Evolutionary conservation across 1,140 invertebrate genomes (phyloP).

Genomic region (Reticulitermes speratus): DNA sequence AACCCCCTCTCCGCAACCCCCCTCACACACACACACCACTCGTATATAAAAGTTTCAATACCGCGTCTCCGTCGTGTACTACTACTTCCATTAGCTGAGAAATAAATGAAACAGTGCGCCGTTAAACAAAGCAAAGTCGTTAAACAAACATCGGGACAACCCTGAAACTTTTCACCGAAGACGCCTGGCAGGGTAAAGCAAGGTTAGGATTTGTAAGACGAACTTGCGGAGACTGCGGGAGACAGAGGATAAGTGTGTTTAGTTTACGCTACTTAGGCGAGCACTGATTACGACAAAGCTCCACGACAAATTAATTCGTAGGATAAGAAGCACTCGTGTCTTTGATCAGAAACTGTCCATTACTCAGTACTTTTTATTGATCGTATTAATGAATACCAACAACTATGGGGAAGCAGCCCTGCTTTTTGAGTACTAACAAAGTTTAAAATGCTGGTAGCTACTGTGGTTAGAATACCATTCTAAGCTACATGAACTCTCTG

Average conservation of each 20-base stretch:
- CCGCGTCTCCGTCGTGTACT: not conserved
- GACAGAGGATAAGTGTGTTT: not conserved
- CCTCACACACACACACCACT: no score
- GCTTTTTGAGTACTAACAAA: no score
- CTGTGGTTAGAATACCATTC: no score
- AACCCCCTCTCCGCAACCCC: no score
- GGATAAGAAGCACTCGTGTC: not conserved
- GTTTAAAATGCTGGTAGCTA: no score
- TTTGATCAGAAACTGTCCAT: not conserved
- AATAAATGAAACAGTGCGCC: not conserved
- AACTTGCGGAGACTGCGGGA: not conserved
- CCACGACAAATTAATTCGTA: not conserved
- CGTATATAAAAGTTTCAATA: not conserved
- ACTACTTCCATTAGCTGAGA: not conserved
- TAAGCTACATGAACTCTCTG: no score
- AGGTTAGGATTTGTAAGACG: not conserved
- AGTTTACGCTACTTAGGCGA: not conserved
- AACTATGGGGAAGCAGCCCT: no score
- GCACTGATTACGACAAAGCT: not conserved
- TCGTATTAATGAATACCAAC: no score
- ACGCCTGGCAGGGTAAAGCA: not conserved
- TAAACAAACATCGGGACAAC: not conserved
- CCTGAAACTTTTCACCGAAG: not conserved
- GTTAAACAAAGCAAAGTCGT: not conserved
- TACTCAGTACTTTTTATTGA: not conserved